phyloP scores from a whole-genome alignment of 2,797 vertebrate genomes.

The Sebastes dallii region DNA sequence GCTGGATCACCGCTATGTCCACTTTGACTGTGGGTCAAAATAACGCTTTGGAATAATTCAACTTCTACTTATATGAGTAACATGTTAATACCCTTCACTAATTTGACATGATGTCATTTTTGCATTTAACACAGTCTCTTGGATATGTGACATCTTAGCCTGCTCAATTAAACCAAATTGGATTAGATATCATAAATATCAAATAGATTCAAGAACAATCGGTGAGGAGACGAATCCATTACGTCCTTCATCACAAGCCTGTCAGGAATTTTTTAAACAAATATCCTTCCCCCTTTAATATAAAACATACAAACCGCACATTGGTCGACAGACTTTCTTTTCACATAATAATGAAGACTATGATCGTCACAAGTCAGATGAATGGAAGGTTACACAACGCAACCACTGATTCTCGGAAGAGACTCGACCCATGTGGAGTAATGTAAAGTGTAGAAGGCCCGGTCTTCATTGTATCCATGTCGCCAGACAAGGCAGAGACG shows the following conservation, averaged over 20 bases:
- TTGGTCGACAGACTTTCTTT: background rate
- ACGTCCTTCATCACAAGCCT: background rate
- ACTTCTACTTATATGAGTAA: background rate
- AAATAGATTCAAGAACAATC: conserved; percentile 10
- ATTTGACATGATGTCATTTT: background rate
- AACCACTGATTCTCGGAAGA: background rate
- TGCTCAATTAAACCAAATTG: background rate
- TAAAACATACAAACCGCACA: conserved; percentile 46
- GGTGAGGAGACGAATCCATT: background rate
- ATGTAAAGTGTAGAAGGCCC: background rate
- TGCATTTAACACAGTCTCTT: background rate
- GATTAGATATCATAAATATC: conserved; percentile 4
- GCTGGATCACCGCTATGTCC: background rate
- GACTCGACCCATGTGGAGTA: background rate
- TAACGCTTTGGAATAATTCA: background rate
- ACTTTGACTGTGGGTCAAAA: background rate
- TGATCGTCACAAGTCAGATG: conserved; percentile 7
- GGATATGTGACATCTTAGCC: background rate
- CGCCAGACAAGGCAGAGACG: conserved; percentile 31
- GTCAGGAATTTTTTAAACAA: conserved; percentile 15
- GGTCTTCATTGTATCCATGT: conserved; percentile 8
- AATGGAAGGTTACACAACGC: background rate
- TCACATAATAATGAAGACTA: background rate
- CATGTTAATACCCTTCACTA: background rate
- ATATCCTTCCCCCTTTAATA: conserved; percentile 31